Percentiles rank a stretch among this genome's conserved stretches.
Conservation (phyloP, 2,888 invertebrate genomes). For the Papilio elwesi region DNA sequence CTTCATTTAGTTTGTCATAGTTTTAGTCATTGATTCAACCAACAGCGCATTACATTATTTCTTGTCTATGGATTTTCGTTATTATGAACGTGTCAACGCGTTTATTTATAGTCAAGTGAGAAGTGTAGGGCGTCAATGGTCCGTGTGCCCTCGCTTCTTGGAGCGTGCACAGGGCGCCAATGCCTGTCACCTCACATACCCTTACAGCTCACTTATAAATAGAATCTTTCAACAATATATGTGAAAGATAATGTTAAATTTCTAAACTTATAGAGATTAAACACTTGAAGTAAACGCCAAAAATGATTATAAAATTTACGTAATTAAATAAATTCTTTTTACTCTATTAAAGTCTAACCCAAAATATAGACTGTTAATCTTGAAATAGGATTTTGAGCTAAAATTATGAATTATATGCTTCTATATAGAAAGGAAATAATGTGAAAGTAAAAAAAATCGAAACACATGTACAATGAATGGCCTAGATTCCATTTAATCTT, state of each 20-base stretch:
- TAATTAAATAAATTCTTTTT: too few species aligned
- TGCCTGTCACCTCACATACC: conserved; percentile 37
- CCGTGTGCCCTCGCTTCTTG: conserved; percentile 66
- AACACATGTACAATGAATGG: neutral
- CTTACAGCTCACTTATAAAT: conserved; percentile 42
- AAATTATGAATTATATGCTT: too few species aligned
- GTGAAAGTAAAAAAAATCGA: neutral
- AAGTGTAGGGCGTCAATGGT: conserved; percentile 63
- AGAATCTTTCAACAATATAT: conserved; percentile 22
- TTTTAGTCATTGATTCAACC: too few species aligned
- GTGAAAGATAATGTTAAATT: conserved; percentile 5
- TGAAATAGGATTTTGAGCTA: too few species aligned
- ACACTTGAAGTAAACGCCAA: too few species aligned
- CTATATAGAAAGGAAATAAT: too few species aligned
- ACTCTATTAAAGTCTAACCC: too few species aligned
- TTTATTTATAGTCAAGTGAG: conserved; percentile 68
- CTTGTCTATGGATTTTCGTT: conserved; percentile 43
- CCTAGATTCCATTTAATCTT: conserved; percentile 10
- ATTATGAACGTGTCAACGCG: conserved; percentile 40
- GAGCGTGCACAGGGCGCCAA: conserved; percentile 57
- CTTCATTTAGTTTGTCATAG: too few species aligned
- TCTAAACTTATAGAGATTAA: neutral
- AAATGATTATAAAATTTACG: too few species aligned
- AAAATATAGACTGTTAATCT: too few species aligned
- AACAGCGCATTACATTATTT: neutral